Evolutionary conservation across 2,888 invertebrate genomes (phyloP).

Genomic region (Odiellus spinosus): DNA sequence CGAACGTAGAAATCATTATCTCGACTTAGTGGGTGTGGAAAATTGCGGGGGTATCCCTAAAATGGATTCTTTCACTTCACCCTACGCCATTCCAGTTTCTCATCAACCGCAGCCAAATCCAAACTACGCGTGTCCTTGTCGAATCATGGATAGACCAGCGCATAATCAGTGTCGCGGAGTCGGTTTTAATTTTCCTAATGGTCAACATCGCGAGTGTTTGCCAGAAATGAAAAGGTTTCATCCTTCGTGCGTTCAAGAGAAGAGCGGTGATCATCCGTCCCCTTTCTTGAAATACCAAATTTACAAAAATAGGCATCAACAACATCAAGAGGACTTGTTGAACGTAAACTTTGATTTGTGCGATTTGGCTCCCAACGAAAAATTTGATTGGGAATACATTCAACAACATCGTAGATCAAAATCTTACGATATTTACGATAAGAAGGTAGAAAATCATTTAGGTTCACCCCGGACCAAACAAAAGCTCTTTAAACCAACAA

Average conservation of each 20-base stretch:
- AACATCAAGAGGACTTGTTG: slow-evolving; percentile 10
- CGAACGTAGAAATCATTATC: slow-evolving; percentile 26
- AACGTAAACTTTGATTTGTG: slow-evolving; percentile 15
- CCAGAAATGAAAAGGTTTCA: neutral
- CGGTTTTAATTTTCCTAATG: neutral
- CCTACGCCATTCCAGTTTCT: neutral
- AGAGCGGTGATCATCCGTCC: too few relatives aligned
- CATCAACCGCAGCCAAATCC: neutral
- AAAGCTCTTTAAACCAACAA: slow-evolving; percentile 7
- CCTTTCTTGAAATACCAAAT: neutral
- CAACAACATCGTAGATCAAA: slow-evolving; percentile 24
- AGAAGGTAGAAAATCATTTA: slow-evolving; percentile 5
- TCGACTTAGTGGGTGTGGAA: slow-evolving; percentile 31
- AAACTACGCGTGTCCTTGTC: too few relatives aligned
- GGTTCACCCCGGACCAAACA: slow-evolving; percentile 11
- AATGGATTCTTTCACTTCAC: neutral
- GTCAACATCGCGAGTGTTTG: neutral
- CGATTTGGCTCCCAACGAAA: slow-evolving; percentile 14
- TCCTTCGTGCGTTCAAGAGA: too few relatives aligned
- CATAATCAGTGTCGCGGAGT: neutral
- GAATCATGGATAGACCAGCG: too few relatives aligned
- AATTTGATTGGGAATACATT: slow-evolving; percentile 16
- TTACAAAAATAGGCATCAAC: neutral
- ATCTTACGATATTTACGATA: slow-evolving; percentile 20
- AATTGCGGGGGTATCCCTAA: slow-evolving; percentile 18